Percentiles rank a stretch among this genome's conserved stretches.
Conservation (phyloP, 2,888 invertebrate genomes). For the Patella ulyssiponensis region DNA sequence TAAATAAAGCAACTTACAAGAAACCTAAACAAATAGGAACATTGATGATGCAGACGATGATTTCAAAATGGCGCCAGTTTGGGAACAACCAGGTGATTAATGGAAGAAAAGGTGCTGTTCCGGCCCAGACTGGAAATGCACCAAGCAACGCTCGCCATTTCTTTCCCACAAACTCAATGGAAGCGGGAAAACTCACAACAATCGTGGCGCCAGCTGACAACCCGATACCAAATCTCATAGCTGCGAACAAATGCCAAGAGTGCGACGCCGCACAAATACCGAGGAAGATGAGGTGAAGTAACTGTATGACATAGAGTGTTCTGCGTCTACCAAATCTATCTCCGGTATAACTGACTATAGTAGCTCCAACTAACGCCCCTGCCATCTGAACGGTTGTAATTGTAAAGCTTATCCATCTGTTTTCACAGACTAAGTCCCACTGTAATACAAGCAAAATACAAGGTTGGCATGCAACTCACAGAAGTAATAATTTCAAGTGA, state of each 20-base stretch:
- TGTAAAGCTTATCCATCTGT: background rate
- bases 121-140: conserved; percentile 33
- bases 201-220: conserved; percentile 27
- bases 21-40: conserved; percentile 20
- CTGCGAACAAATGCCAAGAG: conserved; percentile 2
- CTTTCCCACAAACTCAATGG: conserved; percentile 35
- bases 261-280: background rate
- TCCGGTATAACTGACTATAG: background rate
- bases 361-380: background rate
- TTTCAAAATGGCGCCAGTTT: conserved; percentile 35
- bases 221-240: conserved; percentile 12
- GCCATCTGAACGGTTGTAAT: background rate
- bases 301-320: background rate
- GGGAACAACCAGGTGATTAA: conserved; percentile 24
- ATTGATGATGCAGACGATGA: conserved; percentile 24
- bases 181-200: conserved; percentile 27
- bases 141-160: conserved; percentile 31
- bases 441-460: background rate
- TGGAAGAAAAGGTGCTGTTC: conserved; percentile 30
- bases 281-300: background rate
- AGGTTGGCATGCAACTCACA: too few species aligned
- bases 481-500: too few species aligned
- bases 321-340: background rate
- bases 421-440: background rate
- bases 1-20: conserved; percentile 16